A percentile compares a stretch with the other conserved stretches of the same genome.
Conservation (phyloP, 2,888 invertebrate species). For the Callimorpha dominula region DNA sequence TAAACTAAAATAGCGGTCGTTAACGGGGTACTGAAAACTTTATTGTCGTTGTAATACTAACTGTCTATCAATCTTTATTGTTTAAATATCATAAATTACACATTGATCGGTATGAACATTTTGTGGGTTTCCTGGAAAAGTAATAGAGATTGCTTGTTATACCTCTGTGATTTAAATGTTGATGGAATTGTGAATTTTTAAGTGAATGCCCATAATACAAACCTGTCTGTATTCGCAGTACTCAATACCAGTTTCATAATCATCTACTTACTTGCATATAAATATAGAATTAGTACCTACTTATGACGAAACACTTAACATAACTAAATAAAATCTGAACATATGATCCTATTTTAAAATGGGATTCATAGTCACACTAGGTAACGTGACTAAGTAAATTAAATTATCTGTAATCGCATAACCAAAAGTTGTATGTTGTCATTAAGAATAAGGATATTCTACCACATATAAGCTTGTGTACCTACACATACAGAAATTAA, state of each 20-base stretch:
- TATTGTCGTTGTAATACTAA: constrained; percentile 34
- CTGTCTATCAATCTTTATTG: constrained; percentile 25
- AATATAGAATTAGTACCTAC: background rate
- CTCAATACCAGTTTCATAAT: background rate
- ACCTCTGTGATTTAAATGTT: background rate
- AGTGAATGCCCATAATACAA: background rate
- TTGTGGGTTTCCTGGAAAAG: background rate
- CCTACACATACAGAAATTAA: too few species aligned
- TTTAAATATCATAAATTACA: constrained; percentile 29
- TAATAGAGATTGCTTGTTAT: background rate
- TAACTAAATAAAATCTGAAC: background rate
- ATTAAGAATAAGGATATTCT: background rate
- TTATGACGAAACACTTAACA: background rate
- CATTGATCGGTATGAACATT: background rate
- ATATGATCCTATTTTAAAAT: background rate
- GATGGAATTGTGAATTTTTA: background rate
- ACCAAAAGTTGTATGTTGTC: background rate
- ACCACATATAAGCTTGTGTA: too few species aligned
- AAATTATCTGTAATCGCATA: background rate
- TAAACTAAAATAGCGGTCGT: constrained; percentile 38
- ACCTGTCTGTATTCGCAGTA: background rate
- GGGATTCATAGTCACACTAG: background rate
- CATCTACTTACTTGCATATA: background rate
- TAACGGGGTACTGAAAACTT: constrained; percentile 44
- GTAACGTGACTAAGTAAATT: background rate